Base-by-base conservation (phyloP, 1,140 invertebrate species). In the Magallana ariakensis region DNA sequence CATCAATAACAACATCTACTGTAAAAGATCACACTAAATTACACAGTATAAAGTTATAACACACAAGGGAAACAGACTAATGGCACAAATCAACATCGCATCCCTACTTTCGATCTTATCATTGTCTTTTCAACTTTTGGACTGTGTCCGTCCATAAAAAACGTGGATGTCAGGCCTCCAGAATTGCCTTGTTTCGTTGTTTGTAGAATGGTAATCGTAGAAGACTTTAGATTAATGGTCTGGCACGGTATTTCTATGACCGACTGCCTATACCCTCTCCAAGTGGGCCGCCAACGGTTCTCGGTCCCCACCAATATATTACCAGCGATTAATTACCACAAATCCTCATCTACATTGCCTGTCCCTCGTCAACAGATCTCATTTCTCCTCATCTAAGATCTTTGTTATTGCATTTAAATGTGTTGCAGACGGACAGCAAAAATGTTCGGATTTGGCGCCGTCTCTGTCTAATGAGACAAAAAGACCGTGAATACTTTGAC, bases 291-390 rank as follows among this genome's bases (percentile, higher is more conserved):
- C 66, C 66, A 5, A 10, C 66, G 66, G 66, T 26, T 22, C 66
- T 26, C 22, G 22, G 66, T 4, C 22, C 22, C 33, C 22, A 75
- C 26, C 66, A 75, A 75, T 75, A 26, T 75, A 75, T 75, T 75
- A 26, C 66, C 15, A 75, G 66, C 66, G 66, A 75, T 75, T 75
- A 75, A 75, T 75, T 75, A 75, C 66, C 11, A 22, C 66, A 75
- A 26, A 75, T 75, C 66, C 66, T 75, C 22, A 33, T 75, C 33
- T 26, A 75, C 22, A 75, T 75, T 2, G 22, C 66, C 66, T 75
- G 66, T 75, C 66, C 66, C 66, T 26, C 66, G 66, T 75, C 66
- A 75, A 19, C 66, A 19, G 33, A 75, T 75, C 66, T 26, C 66
- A 75, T 75, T 75, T 75, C 66, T 75, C 22, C 22, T 11, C 66